Conservation (phyloP, 2,797 vertebrate species). For the Onychomys leucogaster region DNA sequence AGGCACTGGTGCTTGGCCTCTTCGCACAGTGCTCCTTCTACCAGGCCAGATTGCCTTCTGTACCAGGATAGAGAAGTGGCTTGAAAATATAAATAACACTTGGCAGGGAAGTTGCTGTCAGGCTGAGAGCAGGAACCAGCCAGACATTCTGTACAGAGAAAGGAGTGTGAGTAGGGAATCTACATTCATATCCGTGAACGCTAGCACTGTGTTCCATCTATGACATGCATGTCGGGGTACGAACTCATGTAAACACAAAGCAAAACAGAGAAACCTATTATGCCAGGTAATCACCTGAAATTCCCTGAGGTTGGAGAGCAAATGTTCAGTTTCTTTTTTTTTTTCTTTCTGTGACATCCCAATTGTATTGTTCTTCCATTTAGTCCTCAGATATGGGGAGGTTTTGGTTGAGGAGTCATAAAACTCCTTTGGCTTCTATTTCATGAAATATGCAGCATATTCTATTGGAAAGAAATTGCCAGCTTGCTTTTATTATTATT, state of each 20-base stretch:
- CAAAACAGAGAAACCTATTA: constrained; percentile 3
- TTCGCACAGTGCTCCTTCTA: constrained; percentile 2
- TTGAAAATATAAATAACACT: constrained; percentile 61
- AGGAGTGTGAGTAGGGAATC: constrained; percentile 18
- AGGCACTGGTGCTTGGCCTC: neutral
- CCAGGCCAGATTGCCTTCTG: constrained; percentile 11
- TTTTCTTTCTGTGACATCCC: constrained; percentile 47
- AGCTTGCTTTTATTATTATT: constrained; percentile 82
- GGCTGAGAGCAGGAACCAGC: constrained; percentile 44
- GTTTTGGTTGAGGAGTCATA: constrained; percentile 71
- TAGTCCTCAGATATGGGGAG: constrained; percentile 39
- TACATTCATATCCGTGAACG: constrained; percentile 43
- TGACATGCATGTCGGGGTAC: constrained; percentile 44
- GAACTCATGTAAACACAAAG: neutral
- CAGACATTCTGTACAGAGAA: constrained; percentile 44
- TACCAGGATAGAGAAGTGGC: neutral
- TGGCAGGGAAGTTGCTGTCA: neutral
- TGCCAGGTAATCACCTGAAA: constrained; percentile 25
- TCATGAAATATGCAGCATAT: constrained; percentile 78
- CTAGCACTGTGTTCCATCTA: neutral
- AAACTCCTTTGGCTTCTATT: constrained; percentile 78
- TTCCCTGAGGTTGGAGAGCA: neutral
- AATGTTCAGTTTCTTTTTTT: neutral
- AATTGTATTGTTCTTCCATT: constrained; percentile 65
- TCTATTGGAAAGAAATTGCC: constrained; percentile 78